Percentiles rank a stretch among this genome's conserved stretches.
phyloP scores from a whole-genome alignment of 92 coral and sea anemone genomes.

The Palythoa grandis region DNA sequence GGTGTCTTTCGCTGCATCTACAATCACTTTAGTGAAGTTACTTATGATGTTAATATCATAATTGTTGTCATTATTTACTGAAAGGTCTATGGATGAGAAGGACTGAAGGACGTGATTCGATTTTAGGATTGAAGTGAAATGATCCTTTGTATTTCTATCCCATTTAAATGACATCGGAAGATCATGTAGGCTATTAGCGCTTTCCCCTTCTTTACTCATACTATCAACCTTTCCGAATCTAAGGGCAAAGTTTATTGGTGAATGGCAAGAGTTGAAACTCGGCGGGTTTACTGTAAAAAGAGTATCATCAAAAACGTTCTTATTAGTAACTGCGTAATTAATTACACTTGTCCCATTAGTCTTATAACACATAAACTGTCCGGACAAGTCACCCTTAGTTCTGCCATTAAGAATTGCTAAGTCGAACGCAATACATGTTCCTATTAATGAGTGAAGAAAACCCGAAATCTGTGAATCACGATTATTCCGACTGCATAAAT shows the following conservation, averaged over 20 bases:
- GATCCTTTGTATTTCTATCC: constrained; percentile 15
- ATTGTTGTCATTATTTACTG: background rate
- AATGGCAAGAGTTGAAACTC: constrained; percentile 5
- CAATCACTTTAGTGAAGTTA: background rate
- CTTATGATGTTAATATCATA: constrained; percentile 3
- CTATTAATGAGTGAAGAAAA: background rate
- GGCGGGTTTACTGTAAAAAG: background rate
- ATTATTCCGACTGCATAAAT: constrained; percentile 6
- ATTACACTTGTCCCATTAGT: background rate
- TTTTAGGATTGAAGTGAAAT: constrained; percentile 19
- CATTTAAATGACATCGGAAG: constrained; percentile 5
- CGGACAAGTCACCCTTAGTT: background rate
- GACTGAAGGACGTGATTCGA: background rate
- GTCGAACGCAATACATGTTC: background rate
- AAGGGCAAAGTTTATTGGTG: constrained; percentile 6
- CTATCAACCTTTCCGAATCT: background rate
- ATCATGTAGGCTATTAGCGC: constrained; percentile 10
- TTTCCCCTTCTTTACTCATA: constrained; percentile 3
- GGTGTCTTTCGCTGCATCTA: background rate
- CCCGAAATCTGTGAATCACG: background rate
- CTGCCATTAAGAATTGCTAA: background rate
- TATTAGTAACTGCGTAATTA: background rate
- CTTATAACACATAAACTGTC: background rate
- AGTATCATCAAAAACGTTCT: background rate
- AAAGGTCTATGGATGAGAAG: too few species aligned